Conservation (phyloP, 2,797 vertebrate species). For the Otolemur crassicaudatus region DNA sequence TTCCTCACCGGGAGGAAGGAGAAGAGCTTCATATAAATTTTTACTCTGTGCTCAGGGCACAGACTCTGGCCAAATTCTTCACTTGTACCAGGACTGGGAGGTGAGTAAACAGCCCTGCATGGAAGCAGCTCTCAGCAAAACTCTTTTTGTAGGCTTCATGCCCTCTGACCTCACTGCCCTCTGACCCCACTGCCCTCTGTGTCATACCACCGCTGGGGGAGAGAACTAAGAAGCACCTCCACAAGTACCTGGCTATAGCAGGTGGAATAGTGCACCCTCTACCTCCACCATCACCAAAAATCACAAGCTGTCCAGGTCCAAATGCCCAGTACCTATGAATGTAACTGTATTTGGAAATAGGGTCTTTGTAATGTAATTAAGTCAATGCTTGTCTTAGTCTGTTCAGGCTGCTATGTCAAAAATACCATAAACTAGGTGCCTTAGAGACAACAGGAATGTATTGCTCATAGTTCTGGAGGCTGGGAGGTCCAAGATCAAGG, state of each 20-base stretch:
- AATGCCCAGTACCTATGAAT: not conserved
- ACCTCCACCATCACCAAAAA: not conserved
- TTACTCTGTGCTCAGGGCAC: not conserved
- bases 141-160: not conserved
- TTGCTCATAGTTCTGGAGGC: not conserved
- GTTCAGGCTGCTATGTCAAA: not conserved
- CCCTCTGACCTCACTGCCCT: not conserved
- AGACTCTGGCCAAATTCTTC: not conserved
- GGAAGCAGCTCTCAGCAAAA: not conserved
- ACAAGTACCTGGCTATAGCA: not conserved
- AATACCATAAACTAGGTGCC: too few species aligned
- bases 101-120: not conserved
- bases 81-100: not conserved
- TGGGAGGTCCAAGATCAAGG: not conserved
- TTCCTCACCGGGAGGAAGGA: not conserved
- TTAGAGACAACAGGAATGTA: not conserved
- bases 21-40: not conserved
- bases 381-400: not conserved
- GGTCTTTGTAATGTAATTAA: not conserved
- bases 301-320: not conserved
- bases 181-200: not conserved
- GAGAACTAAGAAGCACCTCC: not conserved
- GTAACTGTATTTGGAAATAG: not conserved
- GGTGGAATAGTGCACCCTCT: not conserved
- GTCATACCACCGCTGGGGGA: not conserved